These are phyloP conservation scores for Myotis planiceps DNA, from an alignment of 2,797 vertebrate species.

Conservation along the genomic window DNA sequence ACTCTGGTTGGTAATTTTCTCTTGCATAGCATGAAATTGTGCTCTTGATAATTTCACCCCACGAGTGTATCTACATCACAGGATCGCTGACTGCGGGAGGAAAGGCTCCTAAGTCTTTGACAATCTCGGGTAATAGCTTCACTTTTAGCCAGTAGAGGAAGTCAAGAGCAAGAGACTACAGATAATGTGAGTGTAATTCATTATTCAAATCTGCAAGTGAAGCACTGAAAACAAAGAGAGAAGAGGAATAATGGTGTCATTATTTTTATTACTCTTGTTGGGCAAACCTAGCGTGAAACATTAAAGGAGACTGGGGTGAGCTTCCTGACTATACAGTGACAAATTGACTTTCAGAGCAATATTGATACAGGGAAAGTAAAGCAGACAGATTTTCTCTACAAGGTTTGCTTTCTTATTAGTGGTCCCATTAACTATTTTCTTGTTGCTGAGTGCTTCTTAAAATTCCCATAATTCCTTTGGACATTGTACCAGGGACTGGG, in stretches of 20 bases:
- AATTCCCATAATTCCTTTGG: conserved; percentile 74
- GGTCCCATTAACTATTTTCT: conserved; percentile 79
- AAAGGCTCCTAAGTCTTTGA: conserved; percentile 91
- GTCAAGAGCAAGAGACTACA: conserved; percentile 94
- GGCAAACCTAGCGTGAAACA: conserved; percentile 91
- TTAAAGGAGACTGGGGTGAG: conserved; percentile 85
- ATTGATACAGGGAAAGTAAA: conserved; percentile 86
- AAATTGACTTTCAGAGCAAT: conserved; percentile 86
- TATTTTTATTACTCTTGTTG: conserved; percentile 91
- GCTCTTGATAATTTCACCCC: conserved; percentile 85
- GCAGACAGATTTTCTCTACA: conserved; percentile 83
- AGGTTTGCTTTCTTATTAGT: conserved; percentile 80
- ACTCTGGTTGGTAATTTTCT: conserved; percentile 86
- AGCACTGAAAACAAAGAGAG: conserved; percentile 92
- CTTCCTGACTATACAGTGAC: conserved; percentile 83
- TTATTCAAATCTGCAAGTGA: conserved; percentile 98
- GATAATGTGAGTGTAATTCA: conserved; percentile 98
- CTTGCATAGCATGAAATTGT: conserved; percentile 86
- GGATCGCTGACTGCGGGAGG: conserved; percentile 90
- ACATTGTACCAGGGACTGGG: conserved; percentile 64
- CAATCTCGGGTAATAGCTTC: conserved; percentile 97
- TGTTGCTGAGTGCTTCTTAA: conserved; percentile 71
- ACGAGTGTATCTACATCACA: conserved; percentile 87
- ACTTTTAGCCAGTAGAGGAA: conserved; percentile 92
- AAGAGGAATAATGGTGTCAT: conserved; percentile 95